phyloP scores from a whole-genome alignment of 2,888 invertebrate species.

The Chrysodeixis includens region DNA sequence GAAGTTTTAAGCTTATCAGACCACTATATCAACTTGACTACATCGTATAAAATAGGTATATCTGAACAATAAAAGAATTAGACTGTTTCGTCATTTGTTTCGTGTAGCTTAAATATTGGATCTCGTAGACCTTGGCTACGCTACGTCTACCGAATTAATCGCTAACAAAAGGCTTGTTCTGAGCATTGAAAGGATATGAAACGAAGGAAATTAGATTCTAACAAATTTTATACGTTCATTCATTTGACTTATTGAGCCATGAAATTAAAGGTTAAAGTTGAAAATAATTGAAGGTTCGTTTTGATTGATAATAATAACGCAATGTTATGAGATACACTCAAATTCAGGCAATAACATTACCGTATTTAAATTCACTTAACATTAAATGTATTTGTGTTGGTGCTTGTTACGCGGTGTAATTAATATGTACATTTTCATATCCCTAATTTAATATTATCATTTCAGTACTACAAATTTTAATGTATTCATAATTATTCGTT shows the following conservation, averaged over 20 bases:
- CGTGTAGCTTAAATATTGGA: background rate
- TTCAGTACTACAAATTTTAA: no score
- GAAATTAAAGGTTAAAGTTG: background rate
- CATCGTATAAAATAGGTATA: background rate
- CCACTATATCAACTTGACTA: background rate
- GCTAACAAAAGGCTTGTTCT: background rate
- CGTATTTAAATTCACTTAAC: no score
- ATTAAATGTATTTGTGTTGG: no score
- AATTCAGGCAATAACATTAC: no score
- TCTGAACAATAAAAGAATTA: background rate
- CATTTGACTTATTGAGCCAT: background rate
- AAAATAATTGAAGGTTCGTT: background rate
- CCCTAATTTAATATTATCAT: no score
- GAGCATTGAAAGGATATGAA: background rate
- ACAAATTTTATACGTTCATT: background rate
- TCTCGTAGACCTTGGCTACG: conserved; percentile 4
- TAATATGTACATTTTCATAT: no score
- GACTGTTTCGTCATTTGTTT: background rate
- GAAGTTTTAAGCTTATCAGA: background rate
- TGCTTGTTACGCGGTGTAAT: no score
- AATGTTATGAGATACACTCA: no score
- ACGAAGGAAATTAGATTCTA: background rate
- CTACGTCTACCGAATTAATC: conserved; percentile 3
- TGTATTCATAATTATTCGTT: no score
- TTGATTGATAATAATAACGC: no score